Percentiles rank a stretch among this genome's conserved stretches.
phyloP scores from a whole-genome alignment of 2,797 vertebrate genomes.

The Vespertilio murinus region DNA sequence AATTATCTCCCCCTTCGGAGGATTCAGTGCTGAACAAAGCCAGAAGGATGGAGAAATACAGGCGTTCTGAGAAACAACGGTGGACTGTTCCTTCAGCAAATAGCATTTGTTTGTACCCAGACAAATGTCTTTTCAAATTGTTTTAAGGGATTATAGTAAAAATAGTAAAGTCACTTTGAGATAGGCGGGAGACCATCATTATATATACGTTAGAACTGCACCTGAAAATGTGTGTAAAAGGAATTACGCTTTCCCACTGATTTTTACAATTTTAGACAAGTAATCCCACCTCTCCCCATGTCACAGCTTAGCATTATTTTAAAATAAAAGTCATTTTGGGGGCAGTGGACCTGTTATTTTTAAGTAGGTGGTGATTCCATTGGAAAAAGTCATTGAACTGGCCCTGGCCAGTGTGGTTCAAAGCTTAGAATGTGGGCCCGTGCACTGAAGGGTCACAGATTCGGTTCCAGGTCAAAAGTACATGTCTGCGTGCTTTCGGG shows the following conservation, averaged over 20 bases:
- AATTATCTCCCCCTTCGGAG: neutral
- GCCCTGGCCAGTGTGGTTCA: no score
- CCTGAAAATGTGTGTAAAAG: neutral
- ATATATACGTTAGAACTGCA: neutral
- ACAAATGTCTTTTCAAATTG: neutral
- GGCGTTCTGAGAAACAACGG: neutral
- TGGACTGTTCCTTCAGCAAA: neutral
- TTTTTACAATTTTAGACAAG: neutral
- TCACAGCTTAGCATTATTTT: neutral
- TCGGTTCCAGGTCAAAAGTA: no score
- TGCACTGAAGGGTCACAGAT: no score
- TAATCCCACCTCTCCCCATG: neutral
- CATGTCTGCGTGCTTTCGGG: no score
- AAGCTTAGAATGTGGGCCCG: no score
- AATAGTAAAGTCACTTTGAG: neutral
- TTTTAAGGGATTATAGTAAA: neutral
- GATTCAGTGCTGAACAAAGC: neutral
- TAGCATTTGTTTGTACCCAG: neutral
- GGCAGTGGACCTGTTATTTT: neutral
- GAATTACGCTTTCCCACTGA: neutral
- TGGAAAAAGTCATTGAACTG: neutral
- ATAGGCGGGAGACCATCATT: neutral
- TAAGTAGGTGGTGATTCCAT: neutral
- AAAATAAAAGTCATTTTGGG: constrained; percentile 27
- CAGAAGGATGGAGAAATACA: neutral